A percentile compares a stretch with the other conserved stretches of the same genome.
These are phyloP conservation scores for Prunella himalayana DNA, from an alignment of 2,113 vertebrate species.

Conservation along the genomic window DNA sequence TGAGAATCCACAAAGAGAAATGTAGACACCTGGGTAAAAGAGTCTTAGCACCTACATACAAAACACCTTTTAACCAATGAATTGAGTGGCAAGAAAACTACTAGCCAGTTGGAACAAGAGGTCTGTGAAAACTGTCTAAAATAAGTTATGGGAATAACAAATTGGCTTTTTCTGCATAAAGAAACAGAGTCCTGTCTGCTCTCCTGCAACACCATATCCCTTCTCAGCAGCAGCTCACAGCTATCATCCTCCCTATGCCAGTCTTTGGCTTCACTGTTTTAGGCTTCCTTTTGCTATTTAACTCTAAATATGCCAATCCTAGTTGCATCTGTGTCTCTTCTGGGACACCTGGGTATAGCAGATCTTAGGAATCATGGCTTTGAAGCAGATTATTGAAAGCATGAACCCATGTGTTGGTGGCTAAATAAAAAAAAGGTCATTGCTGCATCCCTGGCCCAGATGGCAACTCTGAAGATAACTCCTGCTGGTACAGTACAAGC, in stretches of 20 bases:
- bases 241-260: background rate
- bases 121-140: background rate
- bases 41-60: background rate
- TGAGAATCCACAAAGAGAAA: background rate
- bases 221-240: background rate
- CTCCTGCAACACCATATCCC: background rate
- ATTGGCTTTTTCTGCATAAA: background rate
- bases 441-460: background rate
- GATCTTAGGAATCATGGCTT: background rate
- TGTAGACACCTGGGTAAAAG: background rate
- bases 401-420: background rate
- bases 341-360: background rate
- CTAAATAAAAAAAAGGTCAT: background rate
- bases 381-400: background rate
- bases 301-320: background rate
- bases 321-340: background rate
- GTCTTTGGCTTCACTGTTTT: background rate
- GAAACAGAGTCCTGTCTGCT: background rate
- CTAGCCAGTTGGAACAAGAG: background rate
- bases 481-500: background rate
- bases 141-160: background rate
- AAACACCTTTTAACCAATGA: background rate
- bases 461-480: background rate
- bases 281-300: background rate
- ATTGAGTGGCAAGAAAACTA: background rate